phyloP scores from a whole-genome alignment of 2,888 invertebrate species.

The Drosophila niveifrons region DNA sequence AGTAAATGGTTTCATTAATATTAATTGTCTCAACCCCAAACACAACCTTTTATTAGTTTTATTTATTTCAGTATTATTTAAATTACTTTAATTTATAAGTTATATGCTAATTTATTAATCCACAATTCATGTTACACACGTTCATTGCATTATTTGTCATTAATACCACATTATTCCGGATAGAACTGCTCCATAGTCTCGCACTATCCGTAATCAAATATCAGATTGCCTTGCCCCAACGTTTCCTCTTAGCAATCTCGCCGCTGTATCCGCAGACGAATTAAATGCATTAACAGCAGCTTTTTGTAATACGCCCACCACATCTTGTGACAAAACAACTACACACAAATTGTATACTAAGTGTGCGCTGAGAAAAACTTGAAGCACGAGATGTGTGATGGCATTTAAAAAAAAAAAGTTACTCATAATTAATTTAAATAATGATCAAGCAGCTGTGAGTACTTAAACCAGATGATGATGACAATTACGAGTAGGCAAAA shows the following conservation, averaged over 20 bases:
- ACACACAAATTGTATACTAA: not conserved
- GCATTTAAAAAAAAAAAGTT: slow-evolving; percentile 22
- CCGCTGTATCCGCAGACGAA: slow-evolving; percentile 37
- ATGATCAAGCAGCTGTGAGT: slow-evolving; percentile 31
- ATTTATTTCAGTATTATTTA: not conserved
- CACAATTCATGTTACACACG: not conserved
- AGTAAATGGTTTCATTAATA: not conserved
- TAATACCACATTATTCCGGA: slow-evolving; percentile 15
- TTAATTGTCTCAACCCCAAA: not conserved
- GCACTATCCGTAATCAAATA: slow-evolving; percentile 6
- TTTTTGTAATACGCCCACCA: slow-evolving; percentile 60
- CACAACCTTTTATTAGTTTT: not conserved
- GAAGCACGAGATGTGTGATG: slow-evolving; percentile 7
- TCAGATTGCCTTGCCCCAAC: slow-evolving; percentile 14
- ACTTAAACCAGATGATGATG: slow-evolving; percentile 55
- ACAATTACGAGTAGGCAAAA: slow-evolving; percentile 55
- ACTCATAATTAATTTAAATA: slow-evolving; percentile 55
- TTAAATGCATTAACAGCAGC: slow-evolving; percentile 51
- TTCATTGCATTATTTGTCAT: slow-evolving; percentile 6
- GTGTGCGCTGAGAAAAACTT: slow-evolving; percentile 5
- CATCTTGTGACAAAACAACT: slow-evolving; percentile 12
- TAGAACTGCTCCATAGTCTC: slow-evolving; percentile 9
- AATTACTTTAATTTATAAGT: not conserved
- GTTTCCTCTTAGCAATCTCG: slow-evolving; percentile 25
- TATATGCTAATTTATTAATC: slow-evolving; percentile 1